Percentiles rank a stretch among this genome's conserved stretches.
Conservation (phyloP, 2,113 vertebrate species). For the Cyanoliseus patagonus region DNA sequence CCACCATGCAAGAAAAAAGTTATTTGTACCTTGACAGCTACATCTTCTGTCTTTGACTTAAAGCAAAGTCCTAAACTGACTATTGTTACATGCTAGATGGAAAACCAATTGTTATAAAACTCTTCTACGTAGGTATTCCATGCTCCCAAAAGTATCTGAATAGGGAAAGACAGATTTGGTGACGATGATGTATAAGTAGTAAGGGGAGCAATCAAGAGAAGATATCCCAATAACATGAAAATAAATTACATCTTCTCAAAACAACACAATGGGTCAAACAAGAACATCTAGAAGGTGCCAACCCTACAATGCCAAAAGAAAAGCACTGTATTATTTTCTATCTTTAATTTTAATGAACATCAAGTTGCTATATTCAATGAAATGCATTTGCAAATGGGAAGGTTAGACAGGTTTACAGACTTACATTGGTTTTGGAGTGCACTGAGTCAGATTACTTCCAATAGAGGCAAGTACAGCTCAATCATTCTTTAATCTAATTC, state of each 20-base stretch:
- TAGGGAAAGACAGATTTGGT: not conserved
- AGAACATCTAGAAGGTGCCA: not conserved
- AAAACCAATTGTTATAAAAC: not conserved
- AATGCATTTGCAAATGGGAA: not conserved
- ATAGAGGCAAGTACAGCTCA: not conserved
- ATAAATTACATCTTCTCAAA: not conserved
- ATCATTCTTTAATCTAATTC: not conserved
- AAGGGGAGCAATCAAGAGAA: not conserved
- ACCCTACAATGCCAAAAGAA: not conserved
- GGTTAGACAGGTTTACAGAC: conserved; percentile 10
- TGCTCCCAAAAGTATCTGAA: not conserved
- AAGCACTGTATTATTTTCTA: not conserved
- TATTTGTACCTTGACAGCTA: not conserved
- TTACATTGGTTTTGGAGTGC: conserved; percentile 29
- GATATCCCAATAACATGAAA: not conserved
- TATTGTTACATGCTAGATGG: not conserved
- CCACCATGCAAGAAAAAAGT: not conserved
- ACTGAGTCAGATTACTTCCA: not conserved
- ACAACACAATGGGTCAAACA: not conserved
- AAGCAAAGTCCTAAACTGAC: not conserved
- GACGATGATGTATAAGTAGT: accelerated
- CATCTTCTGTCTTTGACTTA: not conserved
- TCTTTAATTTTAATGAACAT: conserved; percentile 41
- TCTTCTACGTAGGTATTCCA: not conserved
- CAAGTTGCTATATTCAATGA: not conserved